Evolutionary conservation across 1,140 invertebrate genomes (phyloP).

Genomic region (Mercenaria mercenaria): DNA sequence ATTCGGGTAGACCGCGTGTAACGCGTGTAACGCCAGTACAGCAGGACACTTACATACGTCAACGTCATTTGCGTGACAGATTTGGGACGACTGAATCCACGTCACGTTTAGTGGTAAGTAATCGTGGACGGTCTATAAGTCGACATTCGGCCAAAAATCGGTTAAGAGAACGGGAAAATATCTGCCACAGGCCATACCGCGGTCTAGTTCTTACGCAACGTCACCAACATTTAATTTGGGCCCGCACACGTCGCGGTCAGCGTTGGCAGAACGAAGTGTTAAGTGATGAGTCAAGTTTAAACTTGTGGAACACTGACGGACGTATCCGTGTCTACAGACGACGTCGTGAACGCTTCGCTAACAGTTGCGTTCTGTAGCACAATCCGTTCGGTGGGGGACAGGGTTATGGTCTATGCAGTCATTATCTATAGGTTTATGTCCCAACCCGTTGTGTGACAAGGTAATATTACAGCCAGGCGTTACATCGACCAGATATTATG

Average conservation of each 20-base stretch:
- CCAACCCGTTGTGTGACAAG: conserved; percentile 6
- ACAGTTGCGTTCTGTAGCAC: not conserved
- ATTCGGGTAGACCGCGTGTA: conserved; percentile 15
- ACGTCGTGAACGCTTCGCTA: conserved; percentile 1
- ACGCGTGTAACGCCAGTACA: not conserved
- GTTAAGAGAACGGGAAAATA: no score
- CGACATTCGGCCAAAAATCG: not conserved
- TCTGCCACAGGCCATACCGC: no score
- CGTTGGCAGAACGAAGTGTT: no score
- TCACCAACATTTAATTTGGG: not conserved
- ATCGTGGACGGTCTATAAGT: not conserved
- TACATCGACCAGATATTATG: conserved; percentile 22
- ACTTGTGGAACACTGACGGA: conserved; percentile 3
- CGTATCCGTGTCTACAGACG: no score
- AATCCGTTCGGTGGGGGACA: not conserved
- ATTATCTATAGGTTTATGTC: conserved; percentile 6
- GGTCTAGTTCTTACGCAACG: not conserved
- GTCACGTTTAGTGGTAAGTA: no score
- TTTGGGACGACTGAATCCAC: no score
- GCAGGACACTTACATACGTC: no score
- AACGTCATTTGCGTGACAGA: no score
- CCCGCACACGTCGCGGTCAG: not conserved
- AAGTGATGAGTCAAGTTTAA: conserved; percentile 17
- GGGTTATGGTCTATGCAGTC: no score
- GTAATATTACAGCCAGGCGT: not conserved